A percentile compares a stretch with the other conserved stretches of the same genome.
Conservation (phyloP, 2,888 invertebrate genomes). For the Hofmannophila pseudospretella region DNA sequence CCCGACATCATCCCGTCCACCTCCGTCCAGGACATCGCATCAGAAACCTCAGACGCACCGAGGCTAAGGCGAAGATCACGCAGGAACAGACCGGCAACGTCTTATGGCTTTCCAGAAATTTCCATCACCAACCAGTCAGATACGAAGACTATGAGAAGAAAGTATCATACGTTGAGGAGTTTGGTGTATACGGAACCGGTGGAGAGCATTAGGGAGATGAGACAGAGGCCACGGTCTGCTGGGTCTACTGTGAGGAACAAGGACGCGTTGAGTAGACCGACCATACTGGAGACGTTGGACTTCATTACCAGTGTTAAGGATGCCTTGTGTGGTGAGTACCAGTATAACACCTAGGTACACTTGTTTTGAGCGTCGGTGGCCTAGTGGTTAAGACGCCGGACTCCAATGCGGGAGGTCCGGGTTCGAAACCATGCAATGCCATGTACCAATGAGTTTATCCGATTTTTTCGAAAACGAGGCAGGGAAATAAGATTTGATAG, state of each 20-base stretch:
- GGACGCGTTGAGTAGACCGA: conserved; percentile 59
- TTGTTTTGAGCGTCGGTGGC: too few relatives aligned
- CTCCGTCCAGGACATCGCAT: conserved; percentile 33
- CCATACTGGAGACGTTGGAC: conserved; percentile 64
- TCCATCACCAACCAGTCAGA: conserved; percentile 58
- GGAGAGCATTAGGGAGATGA: conserved; percentile 57
- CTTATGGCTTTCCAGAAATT: conserved; percentile 65
- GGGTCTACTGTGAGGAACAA: conserved; percentile 63
- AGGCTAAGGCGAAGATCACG: conserved; percentile 46
- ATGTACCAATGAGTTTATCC: too few relatives aligned
- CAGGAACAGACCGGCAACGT: conserved; percentile 45
- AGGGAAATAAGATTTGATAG: too few relatives aligned
- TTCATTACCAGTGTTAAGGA: conserved; percentile 67
- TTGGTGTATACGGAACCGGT: conserved; percentile 65
- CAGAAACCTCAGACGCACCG: conserved; percentile 33
- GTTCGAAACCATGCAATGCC: too few relatives aligned
- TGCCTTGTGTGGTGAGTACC: conserved; percentile 60
- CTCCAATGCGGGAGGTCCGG: too few relatives aligned
- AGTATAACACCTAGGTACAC: too few relatives aligned
- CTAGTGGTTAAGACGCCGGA: too few relatives aligned
- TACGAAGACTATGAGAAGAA: conserved; percentile 40
- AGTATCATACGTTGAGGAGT: conserved; percentile 48
- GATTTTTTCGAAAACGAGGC: too few relatives aligned
- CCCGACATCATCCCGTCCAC: conserved; percentile 63
- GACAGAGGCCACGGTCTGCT: conserved; percentile 60